These are phyloP conservation scores for Pedetes capensis DNA, from an alignment of 2,113 vertebrate genomes.

Conservation along the genomic window DNA sequence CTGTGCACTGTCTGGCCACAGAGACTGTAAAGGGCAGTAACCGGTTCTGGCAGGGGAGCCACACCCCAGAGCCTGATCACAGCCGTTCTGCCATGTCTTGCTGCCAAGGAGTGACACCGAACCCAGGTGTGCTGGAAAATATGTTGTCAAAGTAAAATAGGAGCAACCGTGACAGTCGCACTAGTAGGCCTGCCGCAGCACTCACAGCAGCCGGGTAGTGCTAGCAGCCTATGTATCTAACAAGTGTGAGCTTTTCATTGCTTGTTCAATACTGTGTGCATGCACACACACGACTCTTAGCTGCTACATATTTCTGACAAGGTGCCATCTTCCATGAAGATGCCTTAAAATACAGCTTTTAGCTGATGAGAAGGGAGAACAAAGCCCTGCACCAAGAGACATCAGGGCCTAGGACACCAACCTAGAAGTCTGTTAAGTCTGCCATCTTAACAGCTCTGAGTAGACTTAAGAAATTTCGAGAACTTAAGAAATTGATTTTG, in stretches of 20 bases:
- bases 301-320: constrained; percentile 17
- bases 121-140: constrained; percentile 46
- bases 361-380: neutral
- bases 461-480: neutral
- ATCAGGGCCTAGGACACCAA: neutral
- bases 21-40: no score
- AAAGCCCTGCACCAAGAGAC: neutral
- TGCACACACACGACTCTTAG: constrained; percentile 48
- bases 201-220: neutral
- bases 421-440: neutral
- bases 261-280: neutral
- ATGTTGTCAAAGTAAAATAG: constrained; percentile 39
- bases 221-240: neutral
- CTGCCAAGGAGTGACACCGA: neutral
- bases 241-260: constrained; percentile 31
- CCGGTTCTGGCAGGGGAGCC: neutral
- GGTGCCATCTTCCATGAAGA: constrained; percentile 11
- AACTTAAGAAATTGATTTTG: neutral
- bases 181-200: neutral
- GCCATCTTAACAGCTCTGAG: neutral
- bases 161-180: neutral
- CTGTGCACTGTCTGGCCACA: no score
- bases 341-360: neutral
- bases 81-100: neutral
- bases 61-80: neutral